Conservation (phyloP, 1,140 invertebrate genomes). For the Dolichoris vasculosae region DNA sequence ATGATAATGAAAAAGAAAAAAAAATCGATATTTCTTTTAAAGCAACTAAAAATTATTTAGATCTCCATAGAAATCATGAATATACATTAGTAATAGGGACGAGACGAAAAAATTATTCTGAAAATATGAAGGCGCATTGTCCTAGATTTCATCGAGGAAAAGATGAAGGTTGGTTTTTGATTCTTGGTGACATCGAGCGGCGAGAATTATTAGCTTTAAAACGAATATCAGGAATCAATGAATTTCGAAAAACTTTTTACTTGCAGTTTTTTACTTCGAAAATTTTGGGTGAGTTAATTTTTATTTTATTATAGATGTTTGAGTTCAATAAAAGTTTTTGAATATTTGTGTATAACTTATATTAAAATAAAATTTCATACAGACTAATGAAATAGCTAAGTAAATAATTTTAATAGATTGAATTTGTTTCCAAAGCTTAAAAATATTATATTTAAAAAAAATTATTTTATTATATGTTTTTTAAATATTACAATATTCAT, state of each 20-base stretch:
- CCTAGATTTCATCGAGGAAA: conserved; percentile 94
- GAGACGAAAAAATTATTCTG: conserved; percentile 70
- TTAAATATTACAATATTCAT: not conserved
- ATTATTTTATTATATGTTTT: no score
- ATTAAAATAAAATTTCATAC: no score
- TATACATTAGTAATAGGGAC: conserved; percentile 81
- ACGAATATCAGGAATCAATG: conserved; percentile 72
- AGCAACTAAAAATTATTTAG: conserved; percentile 73
- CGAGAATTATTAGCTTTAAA: conserved; percentile 92
- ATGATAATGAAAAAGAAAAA: conserved; percentile 73
- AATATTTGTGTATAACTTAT: no score
- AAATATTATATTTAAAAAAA: no score
- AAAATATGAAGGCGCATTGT: conserved; percentile 80
- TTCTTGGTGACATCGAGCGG: conserved; percentile 84
- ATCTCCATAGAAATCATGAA: conserved; percentile 81
- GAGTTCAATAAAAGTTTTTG: no score
- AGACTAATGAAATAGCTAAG: no score
- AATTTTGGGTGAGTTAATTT: conserved; percentile 71
- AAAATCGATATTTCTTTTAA: conserved; percentile 68
- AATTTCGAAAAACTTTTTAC: conserved; percentile 72
- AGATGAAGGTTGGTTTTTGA: conserved; percentile 96
- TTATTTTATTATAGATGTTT: not conserved
- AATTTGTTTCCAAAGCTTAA: not conserved
- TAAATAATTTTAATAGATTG: no score
- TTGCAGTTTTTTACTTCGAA: conserved; percentile 81